Base-by-base conservation (phyloP, 2,797 vertebrate genomes). In the Haliaeetus vocifer region DNA sequence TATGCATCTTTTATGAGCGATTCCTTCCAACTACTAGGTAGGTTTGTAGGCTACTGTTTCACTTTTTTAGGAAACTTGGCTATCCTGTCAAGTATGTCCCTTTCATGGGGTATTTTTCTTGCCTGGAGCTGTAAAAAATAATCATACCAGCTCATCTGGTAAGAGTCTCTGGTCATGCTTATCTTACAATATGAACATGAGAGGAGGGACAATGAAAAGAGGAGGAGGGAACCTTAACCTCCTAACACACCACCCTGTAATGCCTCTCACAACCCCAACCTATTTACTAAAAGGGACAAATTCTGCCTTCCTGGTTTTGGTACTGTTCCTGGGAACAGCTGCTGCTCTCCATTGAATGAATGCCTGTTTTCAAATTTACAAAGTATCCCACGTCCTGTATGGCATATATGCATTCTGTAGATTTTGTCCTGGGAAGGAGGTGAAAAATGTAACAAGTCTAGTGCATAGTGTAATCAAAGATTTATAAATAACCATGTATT, bases 401-500 rank as follows among this genome's bases (percentile, higher is more conserved):
- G 25, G 37, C 31, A 9, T 8, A 6, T 21, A 18, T 35, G 56
- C 20, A 5, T 80, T n/a, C 38, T 62, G 40, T 49, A 75, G 31
- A 31, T 62, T 66, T 75, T 33, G 25, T 81, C 35, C 85, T 84
- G 66, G 49, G 77, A 63, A 17, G 33, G 50, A 81, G 25, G 40
- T 85, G 63, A 90, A 93, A 95, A 85, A 80, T 31, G 3, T 88
- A 88, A 42, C 66, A 49, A 74, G 71, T 80, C 71, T 86, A 42
- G 63, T 45, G 50, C 1, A 0, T 31, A 58, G n/a, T 15, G 13
- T 55, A 70, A 94, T 96, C 47, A 93, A 96, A 93, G 77, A 93
- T 96, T 94, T 89, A 91, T 94, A 77, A 89, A 86, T 9, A 83
- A 49, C 68, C 31, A 68, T 97, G 65, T 45, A 94, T 91, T 93